Evolutionary conservation across 2,113 vertebrate genomes (phyloP).

Genomic region (Melanerpes aurifrons): DNA sequence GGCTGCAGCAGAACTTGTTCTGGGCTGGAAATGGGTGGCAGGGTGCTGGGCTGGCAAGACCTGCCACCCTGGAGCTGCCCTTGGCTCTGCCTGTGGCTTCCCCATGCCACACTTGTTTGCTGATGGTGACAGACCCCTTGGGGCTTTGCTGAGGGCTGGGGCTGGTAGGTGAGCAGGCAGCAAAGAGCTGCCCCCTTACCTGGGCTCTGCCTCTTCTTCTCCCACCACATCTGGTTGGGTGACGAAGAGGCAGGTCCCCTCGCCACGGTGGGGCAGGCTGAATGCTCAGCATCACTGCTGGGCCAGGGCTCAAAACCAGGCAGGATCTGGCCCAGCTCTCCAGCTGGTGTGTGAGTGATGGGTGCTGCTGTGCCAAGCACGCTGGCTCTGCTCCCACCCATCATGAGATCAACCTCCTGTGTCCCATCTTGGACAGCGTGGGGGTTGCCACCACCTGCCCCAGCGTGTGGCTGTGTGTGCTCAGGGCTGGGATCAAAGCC

Average conservation of each 20-base stretch:
- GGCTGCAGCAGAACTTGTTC: not conserved
- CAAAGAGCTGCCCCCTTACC: not conserved
- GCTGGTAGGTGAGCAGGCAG: not conserved
- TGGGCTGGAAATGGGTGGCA: not conserved
- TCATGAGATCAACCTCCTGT: not conserved
- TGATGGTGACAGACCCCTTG: not conserved
- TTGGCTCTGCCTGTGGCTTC: not conserved
- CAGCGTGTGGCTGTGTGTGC: not conserved
- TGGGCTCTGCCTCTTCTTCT: not conserved
- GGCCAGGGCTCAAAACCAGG: not conserved
- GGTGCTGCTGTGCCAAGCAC: not conserved
- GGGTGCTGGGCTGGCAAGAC: not conserved
- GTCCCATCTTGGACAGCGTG: accelerated
- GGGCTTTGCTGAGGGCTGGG: not conserved
- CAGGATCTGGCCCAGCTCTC: not conserved
- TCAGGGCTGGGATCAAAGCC: not conserved
- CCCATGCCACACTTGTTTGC: not conserved
- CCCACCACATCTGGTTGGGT: accelerated
- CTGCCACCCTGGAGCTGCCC: not conserved
- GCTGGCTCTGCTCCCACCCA: not conserved
- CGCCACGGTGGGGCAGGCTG: accelerated
- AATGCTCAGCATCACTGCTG: accelerated
- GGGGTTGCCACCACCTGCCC: not conserved
- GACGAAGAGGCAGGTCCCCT: not conserved
- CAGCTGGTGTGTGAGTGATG: accelerated